Conservation (phyloP, 2,888 invertebrate species). For the Caenorhabditis angaria region DNA sequence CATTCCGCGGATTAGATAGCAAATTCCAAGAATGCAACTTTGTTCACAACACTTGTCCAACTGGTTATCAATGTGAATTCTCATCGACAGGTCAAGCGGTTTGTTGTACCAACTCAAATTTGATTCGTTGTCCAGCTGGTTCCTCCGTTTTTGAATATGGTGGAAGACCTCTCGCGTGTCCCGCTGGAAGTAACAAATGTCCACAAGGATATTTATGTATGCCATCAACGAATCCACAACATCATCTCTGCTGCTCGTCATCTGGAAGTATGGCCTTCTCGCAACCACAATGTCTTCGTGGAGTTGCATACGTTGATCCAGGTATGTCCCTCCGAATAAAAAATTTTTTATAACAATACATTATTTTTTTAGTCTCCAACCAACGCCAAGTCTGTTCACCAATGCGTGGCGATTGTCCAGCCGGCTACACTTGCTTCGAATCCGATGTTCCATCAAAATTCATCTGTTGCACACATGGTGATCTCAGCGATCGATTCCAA, state of each 20-base stretch:
- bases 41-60: conserved; percentile 68
- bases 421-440: conserved; percentile 62
- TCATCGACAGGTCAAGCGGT: conserved; percentile 59
- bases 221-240: conserved; percentile 60
- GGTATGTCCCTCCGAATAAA: conserved; percentile 29
- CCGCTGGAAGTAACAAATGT: conserved; percentile 63
- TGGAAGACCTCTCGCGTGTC: conserved; percentile 69
- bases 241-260: conserved; percentile 68
- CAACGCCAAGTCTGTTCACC: conserved; percentile 59
- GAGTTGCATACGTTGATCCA: conserved; percentile 66
- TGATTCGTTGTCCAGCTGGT: conserved; percentile 62
- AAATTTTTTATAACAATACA: neutral
- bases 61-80: conserved; percentile 66
- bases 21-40: conserved; percentile 64
- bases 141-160: conserved; percentile 66
- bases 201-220: conserved; percentile 63
- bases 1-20: conserved; percentile 39
- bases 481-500: conserved; percentile 55
- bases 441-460: conserved; percentile 55
- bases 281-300: conserved; percentile 65
- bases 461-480: conserved; percentile 64
- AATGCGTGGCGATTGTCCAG: conserved; percentile 53
- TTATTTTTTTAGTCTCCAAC: conserved; percentile 23
- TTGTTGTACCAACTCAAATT: conserved; percentile 53
- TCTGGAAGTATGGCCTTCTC: conserved; percentile 20